phyloP scores from a whole-genome alignment of 2,113 vertebrate species.

The Chamaetylas fuelleborni region DNA sequence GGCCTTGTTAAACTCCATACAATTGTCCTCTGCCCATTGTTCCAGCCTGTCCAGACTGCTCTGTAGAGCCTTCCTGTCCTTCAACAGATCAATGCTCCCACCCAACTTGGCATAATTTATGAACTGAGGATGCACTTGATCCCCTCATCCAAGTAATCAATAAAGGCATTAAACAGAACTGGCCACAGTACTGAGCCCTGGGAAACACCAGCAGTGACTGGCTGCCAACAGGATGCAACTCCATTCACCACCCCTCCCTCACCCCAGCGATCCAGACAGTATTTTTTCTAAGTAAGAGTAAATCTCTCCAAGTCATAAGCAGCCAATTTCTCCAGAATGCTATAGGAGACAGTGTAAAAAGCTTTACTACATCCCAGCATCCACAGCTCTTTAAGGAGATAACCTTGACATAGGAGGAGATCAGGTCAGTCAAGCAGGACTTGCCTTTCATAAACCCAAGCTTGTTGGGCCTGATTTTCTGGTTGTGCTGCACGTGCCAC shows the following conservation, averaged over 20 bases:
- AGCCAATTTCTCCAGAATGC: background rate
- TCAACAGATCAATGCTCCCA: background rate
- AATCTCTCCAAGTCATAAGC: background rate
- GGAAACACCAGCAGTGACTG: background rate
- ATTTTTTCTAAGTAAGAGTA: background rate
- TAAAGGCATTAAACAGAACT: background rate
- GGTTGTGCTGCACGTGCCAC: rapidly evolving
- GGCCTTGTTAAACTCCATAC: background rate
- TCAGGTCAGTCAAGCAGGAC: background rate
- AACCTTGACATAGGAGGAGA: background rate
- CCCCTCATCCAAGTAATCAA: background rate
- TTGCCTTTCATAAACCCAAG: background rate
- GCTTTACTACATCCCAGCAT: background rate
- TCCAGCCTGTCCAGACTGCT: background rate
- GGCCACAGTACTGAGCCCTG: background rate
- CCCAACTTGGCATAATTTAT: background rate
- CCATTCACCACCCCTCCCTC: background rate
- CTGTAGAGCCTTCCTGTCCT: background rate
- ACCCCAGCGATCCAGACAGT: background rate
- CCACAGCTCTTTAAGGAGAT: no score
- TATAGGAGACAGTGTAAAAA: background rate
- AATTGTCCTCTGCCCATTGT: background rate
- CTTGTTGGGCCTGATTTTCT: background rate
- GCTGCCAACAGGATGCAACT: background rate
- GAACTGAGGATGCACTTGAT: background rate